A percentile compares a stretch with the other conserved stretches of the same genome.
Conservation (phyloP, 1,140 invertebrate species). For the Sitophilus oryzae region DNA sequence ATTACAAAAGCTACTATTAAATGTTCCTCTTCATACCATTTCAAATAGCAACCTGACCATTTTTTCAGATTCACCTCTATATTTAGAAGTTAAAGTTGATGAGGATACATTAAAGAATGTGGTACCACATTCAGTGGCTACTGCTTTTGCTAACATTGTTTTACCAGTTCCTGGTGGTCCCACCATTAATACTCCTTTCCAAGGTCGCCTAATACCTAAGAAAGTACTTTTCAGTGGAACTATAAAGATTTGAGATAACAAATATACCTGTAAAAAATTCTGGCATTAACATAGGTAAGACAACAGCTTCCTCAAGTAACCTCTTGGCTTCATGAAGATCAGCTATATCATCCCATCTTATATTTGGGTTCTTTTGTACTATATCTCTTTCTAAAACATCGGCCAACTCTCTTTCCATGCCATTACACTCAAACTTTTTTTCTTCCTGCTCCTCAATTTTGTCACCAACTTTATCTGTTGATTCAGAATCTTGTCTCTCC, state of each 20-base stretch:
- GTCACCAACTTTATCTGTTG: slow-evolving; percentile 49
- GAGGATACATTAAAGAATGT: slow-evolving; percentile 99
- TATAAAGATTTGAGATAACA: not conserved
- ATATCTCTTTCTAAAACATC: slow-evolving; percentile 95
- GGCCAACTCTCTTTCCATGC: slow-evolving; percentile 88
- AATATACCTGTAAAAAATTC: slow-evolving; percentile 84
- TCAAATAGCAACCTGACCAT: slow-evolving; percentile 95
- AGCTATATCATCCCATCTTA: slow-evolving; percentile 96
- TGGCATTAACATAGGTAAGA: slow-evolving; percentile 96
- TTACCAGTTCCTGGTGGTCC: slow-evolving; percentile 97
- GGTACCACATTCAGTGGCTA: slow-evolving; percentile 98
- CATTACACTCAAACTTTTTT: slow-evolving; percentile 83
- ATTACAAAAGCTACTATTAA: not conserved
- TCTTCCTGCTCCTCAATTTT: slow-evolving; percentile 67
- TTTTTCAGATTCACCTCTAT: slow-evolving; percentile 98
- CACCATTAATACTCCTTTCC: slow-evolving; percentile 96
- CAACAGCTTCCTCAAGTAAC: slow-evolving; percentile 94
- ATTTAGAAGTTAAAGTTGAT: slow-evolving; percentile 95
- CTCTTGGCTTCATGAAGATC: slow-evolving; percentile 93
- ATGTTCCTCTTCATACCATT: slow-evolving; percentile 63
- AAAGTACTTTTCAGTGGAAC: not conserved
- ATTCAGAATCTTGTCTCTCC: slow-evolving; percentile 45
- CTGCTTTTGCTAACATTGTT: slow-evolving; percentile 98
- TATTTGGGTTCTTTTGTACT: slow-evolving; percentile 95
- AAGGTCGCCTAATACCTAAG: slow-evolving; percentile 67